Evolutionary conservation across 1,140 invertebrate genomes (phyloP).

Genomic region (Hirudo medicinalis): DNA sequence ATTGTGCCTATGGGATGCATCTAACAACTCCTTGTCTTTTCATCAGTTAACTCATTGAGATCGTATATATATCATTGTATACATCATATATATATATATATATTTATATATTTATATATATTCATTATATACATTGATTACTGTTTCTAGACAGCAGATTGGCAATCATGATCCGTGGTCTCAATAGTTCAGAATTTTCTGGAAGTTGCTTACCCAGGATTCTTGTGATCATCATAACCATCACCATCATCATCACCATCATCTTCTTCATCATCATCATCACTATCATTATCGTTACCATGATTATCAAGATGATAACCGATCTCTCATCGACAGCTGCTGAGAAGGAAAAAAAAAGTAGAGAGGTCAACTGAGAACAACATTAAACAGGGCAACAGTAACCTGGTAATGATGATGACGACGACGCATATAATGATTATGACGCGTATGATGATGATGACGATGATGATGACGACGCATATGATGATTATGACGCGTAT

Average conservation of each 20-base stretch:
- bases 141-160: neutral
- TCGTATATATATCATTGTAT: no score
- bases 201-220: neutral
- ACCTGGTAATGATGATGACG: neutral
- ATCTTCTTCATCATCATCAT: neutral
- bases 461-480: neutral
- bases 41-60: neutral
- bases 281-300: neutral
- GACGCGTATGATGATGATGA: neutral
- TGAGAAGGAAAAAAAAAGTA: neutral
- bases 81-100: no score
- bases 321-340: neutral
- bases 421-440: neutral
- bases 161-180: neutral
- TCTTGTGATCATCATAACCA: neutral
- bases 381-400: neutral
- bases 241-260: conserved; percentile 4
- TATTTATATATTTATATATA: no score
- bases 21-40: neutral
- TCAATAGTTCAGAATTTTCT: neutral
- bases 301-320: neutral
- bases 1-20: no score
- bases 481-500: neutral
- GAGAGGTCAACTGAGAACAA: neutral
- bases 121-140: neutral